Conservation (phyloP, 1,140 invertebrate species). For the Oncopodura yosiiana region DNA sequence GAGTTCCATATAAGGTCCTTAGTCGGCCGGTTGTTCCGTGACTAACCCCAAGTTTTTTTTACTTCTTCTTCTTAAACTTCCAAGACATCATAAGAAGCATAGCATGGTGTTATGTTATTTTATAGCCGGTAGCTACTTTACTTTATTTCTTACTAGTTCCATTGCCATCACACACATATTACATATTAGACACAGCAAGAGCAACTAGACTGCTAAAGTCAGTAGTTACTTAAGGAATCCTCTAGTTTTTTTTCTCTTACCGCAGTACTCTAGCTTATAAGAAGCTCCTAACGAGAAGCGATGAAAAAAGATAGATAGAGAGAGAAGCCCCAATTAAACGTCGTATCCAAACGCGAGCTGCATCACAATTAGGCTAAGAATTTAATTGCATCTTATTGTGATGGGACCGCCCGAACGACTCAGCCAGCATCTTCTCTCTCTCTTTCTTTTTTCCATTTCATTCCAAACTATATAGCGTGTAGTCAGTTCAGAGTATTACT, state of each 20-base stretch:
- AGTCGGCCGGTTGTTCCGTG: slow-evolving; percentile 16
- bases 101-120: slow-evolving; percentile 11
- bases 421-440: too few species aligned
- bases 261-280: too few species aligned
- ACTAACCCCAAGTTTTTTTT: slow-evolving; percentile 9
- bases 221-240: slow-evolving; percentile 23
- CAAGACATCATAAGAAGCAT: not conserved
- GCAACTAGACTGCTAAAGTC: too few species aligned
- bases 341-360: slow-evolving; percentile 32
- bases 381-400: slow-evolving; percentile 34
- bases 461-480: too few species aligned
- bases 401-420: slow-evolving; percentile 17
- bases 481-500: too few species aligned
- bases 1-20: slow-evolving; percentile 12
- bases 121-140: slow-evolving; percentile 25
- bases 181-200: too few species aligned
- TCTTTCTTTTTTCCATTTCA: too few species aligned
- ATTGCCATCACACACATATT: too few species aligned
- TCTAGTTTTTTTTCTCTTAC: slow-evolving; percentile 1
- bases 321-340: slow-evolving; percentile 35
- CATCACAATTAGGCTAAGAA: slow-evolving; percentile 36
- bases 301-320: slow-evolving; percentile 25
- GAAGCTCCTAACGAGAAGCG: slow-evolving; percentile 19
- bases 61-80: not conserved
- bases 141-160: too few species aligned